Conservation (phyloP, 2,113 vertebrate species). For the Rhipidura dahli region DNA sequence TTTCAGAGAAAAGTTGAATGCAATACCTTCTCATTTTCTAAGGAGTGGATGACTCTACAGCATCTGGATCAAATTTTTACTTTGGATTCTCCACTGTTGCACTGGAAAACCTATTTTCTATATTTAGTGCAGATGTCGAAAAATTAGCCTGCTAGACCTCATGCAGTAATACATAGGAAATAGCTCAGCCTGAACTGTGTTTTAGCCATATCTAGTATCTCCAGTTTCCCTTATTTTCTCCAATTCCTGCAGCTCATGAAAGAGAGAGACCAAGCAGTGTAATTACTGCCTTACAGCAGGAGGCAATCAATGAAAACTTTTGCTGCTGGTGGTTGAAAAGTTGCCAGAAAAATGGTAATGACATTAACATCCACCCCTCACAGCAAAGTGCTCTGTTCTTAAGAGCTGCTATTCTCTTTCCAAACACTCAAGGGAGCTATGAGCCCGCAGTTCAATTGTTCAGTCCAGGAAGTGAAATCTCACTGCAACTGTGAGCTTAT, state of each 20-base stretch:
- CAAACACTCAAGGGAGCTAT: constrained; percentile 67
- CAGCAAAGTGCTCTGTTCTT: constrained; percentile 20
- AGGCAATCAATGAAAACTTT: constrained; percentile 42
- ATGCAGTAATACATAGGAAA: neutral
- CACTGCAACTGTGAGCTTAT: neutral
- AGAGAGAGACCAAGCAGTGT: neutral
- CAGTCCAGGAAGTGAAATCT: constrained; percentile 24
- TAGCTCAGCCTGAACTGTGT: neutral
- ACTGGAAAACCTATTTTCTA: neutral
- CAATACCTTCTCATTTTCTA: neutral
- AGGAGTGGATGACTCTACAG: neutral
- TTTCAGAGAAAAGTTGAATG: neutral
- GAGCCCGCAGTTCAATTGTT: constrained; percentile 34
- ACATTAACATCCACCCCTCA: neutral
- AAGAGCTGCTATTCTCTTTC: constrained; percentile 58
- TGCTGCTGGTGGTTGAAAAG: constrained; percentile 34
- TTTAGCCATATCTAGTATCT: neutral
- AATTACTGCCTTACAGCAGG: neutral
- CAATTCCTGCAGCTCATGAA: neutral
- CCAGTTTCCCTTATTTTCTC: neutral
- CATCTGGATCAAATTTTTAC: neutral
- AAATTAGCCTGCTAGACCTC: neutral
- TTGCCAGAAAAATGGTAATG: constrained; percentile 27
- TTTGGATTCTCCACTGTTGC: neutral
- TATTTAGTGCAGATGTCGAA: neutral